Evolutionary conservation across 2,113 vertebrate species (phyloP).

Genomic region (Alethe diademata): DNA sequence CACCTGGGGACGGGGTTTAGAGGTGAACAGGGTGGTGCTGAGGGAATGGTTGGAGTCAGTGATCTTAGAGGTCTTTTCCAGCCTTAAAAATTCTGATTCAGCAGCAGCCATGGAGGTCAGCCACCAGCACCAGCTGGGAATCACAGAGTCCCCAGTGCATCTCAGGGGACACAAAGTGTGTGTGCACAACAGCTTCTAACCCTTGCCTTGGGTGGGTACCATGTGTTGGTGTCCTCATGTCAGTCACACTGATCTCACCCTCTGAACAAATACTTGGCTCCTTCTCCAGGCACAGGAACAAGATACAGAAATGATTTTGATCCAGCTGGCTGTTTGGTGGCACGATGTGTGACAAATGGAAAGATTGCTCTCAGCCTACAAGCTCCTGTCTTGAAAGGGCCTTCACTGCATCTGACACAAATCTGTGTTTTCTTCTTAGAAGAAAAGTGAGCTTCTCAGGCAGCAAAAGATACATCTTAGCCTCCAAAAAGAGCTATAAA

Average conservation of each 20-base stretch:
- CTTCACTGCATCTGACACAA: background rate
- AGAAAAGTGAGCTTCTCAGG: background rate
- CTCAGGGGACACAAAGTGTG: background rate
- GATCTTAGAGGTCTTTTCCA: background rate
- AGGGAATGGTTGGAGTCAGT: background rate
- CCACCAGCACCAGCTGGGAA: background rate
- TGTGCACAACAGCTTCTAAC: fast-evolving
- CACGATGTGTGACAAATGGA: background rate
- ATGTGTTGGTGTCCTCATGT: background rate
- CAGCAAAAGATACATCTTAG: background rate
- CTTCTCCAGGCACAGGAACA: background rate
- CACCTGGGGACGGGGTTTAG: background rate
- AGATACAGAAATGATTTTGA: background rate
- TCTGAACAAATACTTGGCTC: background rate
- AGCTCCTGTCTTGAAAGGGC: background rate
- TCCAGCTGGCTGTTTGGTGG: background rate
- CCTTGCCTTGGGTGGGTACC: background rate
- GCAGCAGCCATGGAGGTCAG: background rate
- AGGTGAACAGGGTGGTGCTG: background rate
- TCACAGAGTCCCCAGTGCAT: background rate
- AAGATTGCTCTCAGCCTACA: background rate
- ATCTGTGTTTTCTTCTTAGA: background rate
- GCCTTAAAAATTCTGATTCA: background rate
- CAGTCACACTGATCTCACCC: background rate
- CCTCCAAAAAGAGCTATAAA: background rate